Evolutionary conservation across 2,797 vertebrate genomes (phyloP).

Genomic region (Graptemys geographica): DNA sequence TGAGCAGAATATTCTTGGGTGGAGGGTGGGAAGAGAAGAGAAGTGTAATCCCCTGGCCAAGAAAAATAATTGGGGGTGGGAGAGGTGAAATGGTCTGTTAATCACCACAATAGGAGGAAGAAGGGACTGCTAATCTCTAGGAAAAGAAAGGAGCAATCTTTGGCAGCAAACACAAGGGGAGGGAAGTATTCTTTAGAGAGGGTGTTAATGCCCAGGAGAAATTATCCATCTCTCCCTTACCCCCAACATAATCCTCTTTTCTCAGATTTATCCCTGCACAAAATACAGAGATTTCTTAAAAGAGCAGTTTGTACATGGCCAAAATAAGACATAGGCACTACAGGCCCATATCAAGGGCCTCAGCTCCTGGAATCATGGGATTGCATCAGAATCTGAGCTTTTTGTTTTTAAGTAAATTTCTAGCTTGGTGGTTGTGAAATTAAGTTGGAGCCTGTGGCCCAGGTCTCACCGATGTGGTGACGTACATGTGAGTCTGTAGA

Average conservation of each 20-base stretch:
- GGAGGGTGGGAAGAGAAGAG: background rate
- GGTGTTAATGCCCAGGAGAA: background rate
- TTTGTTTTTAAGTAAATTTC: background rate
- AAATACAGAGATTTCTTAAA: background rate
- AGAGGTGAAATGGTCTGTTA: background rate
- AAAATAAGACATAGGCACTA: background rate
- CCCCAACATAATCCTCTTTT: background rate
- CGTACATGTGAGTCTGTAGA: background rate
- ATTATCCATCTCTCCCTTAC: background rate
- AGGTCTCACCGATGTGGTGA: background rate
- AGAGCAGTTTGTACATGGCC: background rate
- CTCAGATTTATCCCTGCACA: too few relatives aligned
- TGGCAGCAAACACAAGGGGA: background rate
- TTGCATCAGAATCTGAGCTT: background rate
- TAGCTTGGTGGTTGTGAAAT: background rate
- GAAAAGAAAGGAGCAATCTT: background rate
- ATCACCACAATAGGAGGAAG: background rate
- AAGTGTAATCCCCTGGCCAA: background rate
- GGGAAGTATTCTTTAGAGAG: background rate
- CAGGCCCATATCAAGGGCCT: background rate
- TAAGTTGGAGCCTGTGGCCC: background rate
- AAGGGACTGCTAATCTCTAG: background rate
- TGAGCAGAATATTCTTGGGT: background rate
- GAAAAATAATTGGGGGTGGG: background rate
- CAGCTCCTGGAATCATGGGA: background rate